phyloP scores from a whole-genome alignment of 2,113 vertebrate genomes.

The Chaetodon auriga region DNA sequence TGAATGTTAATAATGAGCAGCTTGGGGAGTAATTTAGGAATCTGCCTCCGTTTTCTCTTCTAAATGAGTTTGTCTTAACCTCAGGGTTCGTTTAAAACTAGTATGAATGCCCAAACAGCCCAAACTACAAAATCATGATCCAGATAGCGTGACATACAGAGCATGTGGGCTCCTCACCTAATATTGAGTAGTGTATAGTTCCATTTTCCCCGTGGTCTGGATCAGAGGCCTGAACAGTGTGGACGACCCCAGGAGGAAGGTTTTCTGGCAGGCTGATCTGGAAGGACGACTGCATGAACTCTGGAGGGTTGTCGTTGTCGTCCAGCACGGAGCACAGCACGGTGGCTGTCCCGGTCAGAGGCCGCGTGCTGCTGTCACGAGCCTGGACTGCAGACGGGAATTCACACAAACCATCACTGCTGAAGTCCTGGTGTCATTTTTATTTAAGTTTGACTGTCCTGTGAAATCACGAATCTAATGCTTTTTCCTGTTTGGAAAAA shows the following conservation, averaged over 20 bases:
- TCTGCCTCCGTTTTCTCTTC: neutral
- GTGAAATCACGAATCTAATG: neutral
- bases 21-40: neutral
- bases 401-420: neutral
- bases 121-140: no score
- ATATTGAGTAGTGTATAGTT: slow-evolving; percentile 86
- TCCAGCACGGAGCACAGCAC: slow-evolving; percentile 89
- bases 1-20: neutral
- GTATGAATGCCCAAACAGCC: neutral
- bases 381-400: slow-evolving; percentile 86
- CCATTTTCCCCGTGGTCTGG: slow-evolving; percentile 88
- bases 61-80: neutral
- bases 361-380: slow-evolving; percentile 83
- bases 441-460: neutral
- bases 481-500: neutral
- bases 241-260: slow-evolving; percentile 85
- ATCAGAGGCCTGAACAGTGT: slow-evolving; percentile 85
- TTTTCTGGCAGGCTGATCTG: slow-evolving; percentile 90
- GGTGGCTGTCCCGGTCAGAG: slow-evolving; percentile 83
- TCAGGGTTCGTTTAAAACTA: neutral
- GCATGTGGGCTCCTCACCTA: slow-evolving; percentile 81
- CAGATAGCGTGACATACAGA: neutral
- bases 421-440: neutral
- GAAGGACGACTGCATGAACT: slow-evolving; percentile 81
- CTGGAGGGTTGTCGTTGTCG: slow-evolving; percentile 90